Evolutionary conservation across 2,888 invertebrate species (phyloP).

Genomic region (Dastarcus helophoroides): DNA sequence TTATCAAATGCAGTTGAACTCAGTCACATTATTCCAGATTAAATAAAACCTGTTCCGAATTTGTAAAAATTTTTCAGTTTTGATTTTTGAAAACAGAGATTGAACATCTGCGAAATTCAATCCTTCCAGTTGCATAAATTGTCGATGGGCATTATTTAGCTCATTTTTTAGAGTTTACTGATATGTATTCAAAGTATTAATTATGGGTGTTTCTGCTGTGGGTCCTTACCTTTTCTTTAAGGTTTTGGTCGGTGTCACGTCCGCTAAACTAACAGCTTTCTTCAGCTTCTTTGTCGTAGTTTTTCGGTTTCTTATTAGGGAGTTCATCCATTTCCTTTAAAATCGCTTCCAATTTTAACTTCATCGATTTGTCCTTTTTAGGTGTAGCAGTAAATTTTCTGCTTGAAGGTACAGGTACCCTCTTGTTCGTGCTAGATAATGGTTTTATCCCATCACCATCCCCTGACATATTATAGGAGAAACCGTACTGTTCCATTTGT

Average conservation of each 20-base stretch:
- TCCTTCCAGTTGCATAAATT: too few relatives aligned
- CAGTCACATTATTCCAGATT: too few relatives aligned
- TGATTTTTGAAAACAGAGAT: too few relatives aligned
- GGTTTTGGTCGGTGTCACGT: slow-evolving; percentile 27
- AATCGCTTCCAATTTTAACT: slow-evolving; percentile 19
- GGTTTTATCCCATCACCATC: slow-evolving; percentile 24
- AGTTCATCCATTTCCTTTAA: slow-evolving; percentile 13
- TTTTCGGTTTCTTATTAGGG: slow-evolving; percentile 9
- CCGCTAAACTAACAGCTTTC: slow-evolving; percentile 22
- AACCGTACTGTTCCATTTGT: slow-evolving; percentile 10
- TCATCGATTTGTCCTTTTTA: slow-evolving; percentile 15
- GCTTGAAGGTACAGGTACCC: slow-evolving; percentile 24
- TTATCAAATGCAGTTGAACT: too few relatives aligned
- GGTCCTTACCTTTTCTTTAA: not conserved
- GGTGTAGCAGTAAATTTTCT: slow-evolving; percentile 23
- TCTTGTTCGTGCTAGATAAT: slow-evolving; percentile 14
- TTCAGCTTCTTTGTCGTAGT: slow-evolving; percentile 6
- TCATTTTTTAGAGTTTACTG: too few relatives aligned
- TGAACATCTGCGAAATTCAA: too few relatives aligned
- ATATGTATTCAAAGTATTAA: too few relatives aligned
- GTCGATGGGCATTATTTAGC: too few relatives aligned
- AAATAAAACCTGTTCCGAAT: too few relatives aligned
- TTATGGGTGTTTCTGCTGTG: not conserved
- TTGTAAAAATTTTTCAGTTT: too few relatives aligned
- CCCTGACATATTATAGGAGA: slow-evolving; percentile 16